A percentile compares a stretch with the other conserved stretches of the same genome.
Evolutionary conservation across 2,888 invertebrate species (phyloP).

Genomic region (Ceraclea dissimilis): DNA sequence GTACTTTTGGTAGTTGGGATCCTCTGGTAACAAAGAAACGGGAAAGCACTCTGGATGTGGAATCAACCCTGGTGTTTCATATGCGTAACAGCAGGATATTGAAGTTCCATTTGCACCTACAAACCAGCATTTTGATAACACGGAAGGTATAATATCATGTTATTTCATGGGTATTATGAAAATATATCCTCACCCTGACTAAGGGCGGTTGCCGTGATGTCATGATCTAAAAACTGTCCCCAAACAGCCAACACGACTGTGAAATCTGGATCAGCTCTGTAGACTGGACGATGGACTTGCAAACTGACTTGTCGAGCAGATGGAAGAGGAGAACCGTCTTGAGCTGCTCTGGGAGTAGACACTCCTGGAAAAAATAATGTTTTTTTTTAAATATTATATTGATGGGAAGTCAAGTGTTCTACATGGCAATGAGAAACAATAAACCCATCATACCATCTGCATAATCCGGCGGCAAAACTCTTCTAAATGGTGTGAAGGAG

Average conservation of each 20-base stretch:
- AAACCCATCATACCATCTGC: constrained; percentile 68
- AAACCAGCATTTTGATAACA: not conserved
- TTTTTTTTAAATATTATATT: no score
- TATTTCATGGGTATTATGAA: not conserved
- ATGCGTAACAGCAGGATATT: constrained; percentile 58
- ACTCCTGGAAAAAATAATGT: constrained; percentile 44
- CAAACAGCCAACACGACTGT: constrained; percentile 81
- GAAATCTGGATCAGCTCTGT: constrained; percentile 65
- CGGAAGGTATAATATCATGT: not conserved
- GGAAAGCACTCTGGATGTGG: constrained; percentile 76
- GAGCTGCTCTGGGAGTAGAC: constrained; percentile 54
- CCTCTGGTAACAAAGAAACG: constrained; percentile 55
- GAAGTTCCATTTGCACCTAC: constrained; percentile 57
- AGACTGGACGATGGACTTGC: constrained; percentile 64
- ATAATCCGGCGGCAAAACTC: constrained; percentile 67
- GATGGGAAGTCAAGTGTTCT: no score
- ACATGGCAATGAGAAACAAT: no score
- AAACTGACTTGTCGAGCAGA: constrained; percentile 69
- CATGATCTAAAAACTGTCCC: constrained; percentile 85
- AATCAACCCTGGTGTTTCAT: constrained; percentile 29
- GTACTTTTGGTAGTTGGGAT: constrained; percentile 60
- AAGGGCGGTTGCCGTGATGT: constrained; percentile 76
- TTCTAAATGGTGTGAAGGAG: constrained; percentile 64
- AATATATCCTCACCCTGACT: constrained; percentile 49
- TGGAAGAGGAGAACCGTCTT: constrained; percentile 52